Base-by-base conservation (phyloP, 2,888 invertebrate species). In the Ischnura elegans region DNA sequence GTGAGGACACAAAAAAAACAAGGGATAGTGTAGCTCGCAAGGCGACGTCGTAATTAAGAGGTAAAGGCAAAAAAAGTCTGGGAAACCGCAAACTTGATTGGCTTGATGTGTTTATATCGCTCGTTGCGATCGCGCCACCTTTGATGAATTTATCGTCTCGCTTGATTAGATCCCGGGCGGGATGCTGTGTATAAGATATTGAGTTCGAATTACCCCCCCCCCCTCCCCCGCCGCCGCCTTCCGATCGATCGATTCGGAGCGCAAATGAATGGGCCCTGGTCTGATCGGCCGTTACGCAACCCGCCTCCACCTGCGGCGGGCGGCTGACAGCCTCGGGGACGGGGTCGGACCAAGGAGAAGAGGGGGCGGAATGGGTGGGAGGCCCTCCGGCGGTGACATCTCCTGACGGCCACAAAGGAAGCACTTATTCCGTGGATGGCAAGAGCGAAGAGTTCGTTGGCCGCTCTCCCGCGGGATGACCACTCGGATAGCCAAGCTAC, bases 121-220 rank as follows among this genome's bases (percentile, higher is more conserved):
- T 36, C 76, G 76, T 76, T 36, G 16, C 36, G 36, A 76, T 76
- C 76, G 29, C 5, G n/a, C 66, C 66, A 10, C 76, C 13, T 66
- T 90, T 90, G 42, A 90, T 66, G 43, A 90, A 90, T 43, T 43
- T 90, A 66, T 66, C 45, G 16, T 66, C 90, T 43, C 42, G n/a
- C 66, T 36, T 55, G 43, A 66, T 55, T 66, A 43, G 61, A 43
- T 90, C 66, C 61, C 55, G 36, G 61, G 0, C 61, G 61, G n/a
- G 90, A n/a, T 13, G 61, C 25, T 61, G 51, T 61, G 51, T 42
- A 61, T 55, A 76, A 76, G 76, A 36, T 76, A 76, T 76, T 76
- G 36, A 76, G 76, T 76, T 76, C 76, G 36, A 76, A 76, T 76
- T 76, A 29, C 13, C 76, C 36, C 76, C 36, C 76, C n/a, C 61